phyloP scores from a whole-genome alignment of 2,888 invertebrate species.

The Cacoxenus indagator region DNA sequence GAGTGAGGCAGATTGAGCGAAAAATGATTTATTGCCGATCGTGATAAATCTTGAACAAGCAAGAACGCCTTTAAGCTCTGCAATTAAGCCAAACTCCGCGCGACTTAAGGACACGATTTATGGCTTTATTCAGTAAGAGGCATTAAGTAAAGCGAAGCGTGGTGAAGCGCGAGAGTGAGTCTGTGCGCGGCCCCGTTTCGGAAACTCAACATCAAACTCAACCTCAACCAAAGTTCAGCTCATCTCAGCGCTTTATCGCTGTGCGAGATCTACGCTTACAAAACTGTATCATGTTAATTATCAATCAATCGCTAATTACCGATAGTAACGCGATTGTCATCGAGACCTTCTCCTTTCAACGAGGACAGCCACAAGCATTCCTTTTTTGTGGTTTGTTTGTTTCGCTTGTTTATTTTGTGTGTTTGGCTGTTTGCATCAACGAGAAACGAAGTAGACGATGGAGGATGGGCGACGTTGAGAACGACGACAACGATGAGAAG shows the following conservation, averaged over 20 bases:
- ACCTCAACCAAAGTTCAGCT: not conserved
- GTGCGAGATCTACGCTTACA: conserved; percentile 45
- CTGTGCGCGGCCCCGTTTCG: conserved; percentile 3
- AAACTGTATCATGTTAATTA: conserved; percentile 66
- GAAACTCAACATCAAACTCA: not conserved
- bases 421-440: not conserved
- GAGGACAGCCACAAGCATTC: not conserved
- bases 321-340: conserved; percentile 66
- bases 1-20: conserved; percentile 5
- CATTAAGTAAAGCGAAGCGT: not conserved
- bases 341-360: conserved; percentile 24
- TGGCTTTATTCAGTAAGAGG: conserved; percentile 18
- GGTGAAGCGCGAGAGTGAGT: not conserved
- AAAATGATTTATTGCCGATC: conserved; percentile 54
- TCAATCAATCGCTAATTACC: conserved; percentile 67
- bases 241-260: conserved; percentile 4
- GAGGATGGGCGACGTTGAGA: not conserved
- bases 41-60: conserved; percentile 40
- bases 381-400: not conserved
- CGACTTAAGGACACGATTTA: conserved; percentile 16
- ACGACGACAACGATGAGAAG: conserved; percentile 35
- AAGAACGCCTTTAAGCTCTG: conserved; percentile 16
- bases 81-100: conserved; percentile 16
- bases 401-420: not conserved
- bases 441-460: not conserved